These are phyloP conservation scores for Diprion similis DNA, from an alignment of 1,140 invertebrate genomes.

Conservation along the genomic window DNA sequence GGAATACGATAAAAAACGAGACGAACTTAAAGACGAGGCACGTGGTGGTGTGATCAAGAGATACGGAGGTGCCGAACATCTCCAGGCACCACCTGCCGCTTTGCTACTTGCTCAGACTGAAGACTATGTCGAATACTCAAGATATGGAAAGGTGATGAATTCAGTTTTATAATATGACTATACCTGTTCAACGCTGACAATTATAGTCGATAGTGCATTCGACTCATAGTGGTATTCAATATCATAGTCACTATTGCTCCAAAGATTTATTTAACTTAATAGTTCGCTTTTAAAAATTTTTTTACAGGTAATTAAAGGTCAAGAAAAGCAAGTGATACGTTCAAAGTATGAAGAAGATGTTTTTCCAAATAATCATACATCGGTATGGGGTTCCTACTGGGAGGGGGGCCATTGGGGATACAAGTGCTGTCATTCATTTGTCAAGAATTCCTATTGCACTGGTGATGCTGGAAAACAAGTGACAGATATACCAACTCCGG, in stretches of 20 bases:
- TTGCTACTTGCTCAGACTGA: constrained; percentile 94
- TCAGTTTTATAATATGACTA: constrained; percentile 23
- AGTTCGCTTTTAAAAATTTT: constrained; percentile 20
- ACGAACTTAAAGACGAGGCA: constrained; percentile 80
- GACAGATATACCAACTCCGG: constrained; percentile 16
- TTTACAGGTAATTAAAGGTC: constrained; percentile 73
- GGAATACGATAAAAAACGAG: constrained; percentile 90
- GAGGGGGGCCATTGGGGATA: constrained; percentile 92
- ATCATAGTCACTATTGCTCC: constrained; percentile 3
- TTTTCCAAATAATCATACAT: constrained; percentile 89
- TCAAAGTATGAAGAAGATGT: constrained; percentile 97
- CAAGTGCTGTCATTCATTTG: constrained; percentile 92
- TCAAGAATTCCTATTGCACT: constrained; percentile 91
- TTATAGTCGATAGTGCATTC: constrained; percentile 12
- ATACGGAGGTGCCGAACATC: constrained; percentile 93
- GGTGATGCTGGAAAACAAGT: constrained; percentile 76
- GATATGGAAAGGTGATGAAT: constrained; percentile 85
- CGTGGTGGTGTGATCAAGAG: constrained; percentile 78
- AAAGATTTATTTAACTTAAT: not conserved
- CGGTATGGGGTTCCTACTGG: constrained; percentile 97
- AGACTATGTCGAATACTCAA: constrained; percentile 94
- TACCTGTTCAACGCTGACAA: not conserved
- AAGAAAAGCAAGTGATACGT: constrained; percentile 84
- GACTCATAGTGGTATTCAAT: not conserved
- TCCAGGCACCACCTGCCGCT: constrained; percentile 84